Base-by-base conservation (phyloP, 2,797 vertebrate species). In the Heterohyrax brucei region DNA sequence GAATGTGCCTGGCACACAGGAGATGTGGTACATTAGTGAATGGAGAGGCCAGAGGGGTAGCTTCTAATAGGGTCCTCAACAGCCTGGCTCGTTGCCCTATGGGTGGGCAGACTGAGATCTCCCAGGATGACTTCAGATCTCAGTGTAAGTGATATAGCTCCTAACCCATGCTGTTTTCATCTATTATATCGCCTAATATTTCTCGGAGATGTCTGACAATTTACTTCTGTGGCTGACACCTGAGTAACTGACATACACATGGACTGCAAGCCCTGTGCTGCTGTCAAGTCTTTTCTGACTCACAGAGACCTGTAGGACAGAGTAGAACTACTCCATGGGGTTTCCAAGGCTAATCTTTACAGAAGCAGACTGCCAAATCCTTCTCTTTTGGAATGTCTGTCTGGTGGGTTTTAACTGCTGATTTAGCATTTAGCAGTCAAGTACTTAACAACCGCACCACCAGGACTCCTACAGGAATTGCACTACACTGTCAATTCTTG, bases 1-100 rank as follows among this genome's bases (percentile, higher is more conserved):
- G 53, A 22, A 8, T 6, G 0, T 26, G 61, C 30, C 76, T 21
- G 76, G 68, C 13, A 8, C 7, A 6, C 3, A 5, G 59, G 0
- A 48, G n/a, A 24, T 13, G 0, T 0, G 21, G 48, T 7, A 5
- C 59, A 4, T 3, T 3, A 44, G 1, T 6, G 28, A 33, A 21
- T 0, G 21, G 66, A 44, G 39, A 77, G 3, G 73, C 48, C 50
- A 19, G 62, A 22, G 56, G 24, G 28, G 9, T 2, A 19, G 12
- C 46, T 1, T 1, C 14, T 66, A 28, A 30, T 0, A 0, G 44
- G 12, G 3, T 59, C 28, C 19, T 5, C 3, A 14, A 24, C 0
- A 2, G 44, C 50, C 39, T 70, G 13, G 12, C 30, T 77, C 78
- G 2, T 4, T 44, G 16, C 50, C 56, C n/a, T 1, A 5, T 14